Percentiles rank a stretch among this genome's conserved stretches.
These are phyloP conservation scores for Entomobrya proxima DNA, from an alignment of 2,888 invertebrate genomes.

Conservation along the genomic window DNA sequence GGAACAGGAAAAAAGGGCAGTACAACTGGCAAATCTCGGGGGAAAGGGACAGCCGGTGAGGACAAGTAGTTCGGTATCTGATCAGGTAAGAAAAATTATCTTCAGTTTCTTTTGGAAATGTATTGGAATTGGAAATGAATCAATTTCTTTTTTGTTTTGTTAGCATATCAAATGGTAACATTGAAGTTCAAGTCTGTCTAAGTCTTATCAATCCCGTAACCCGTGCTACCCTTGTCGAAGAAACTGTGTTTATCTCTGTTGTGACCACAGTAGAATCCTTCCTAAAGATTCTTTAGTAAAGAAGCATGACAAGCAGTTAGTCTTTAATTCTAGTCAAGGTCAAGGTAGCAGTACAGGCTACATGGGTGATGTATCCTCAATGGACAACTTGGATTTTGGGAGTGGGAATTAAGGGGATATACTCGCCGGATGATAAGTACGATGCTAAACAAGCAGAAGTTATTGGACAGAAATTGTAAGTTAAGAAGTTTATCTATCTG, in stretches of 20 bases:
- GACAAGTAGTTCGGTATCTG: conserved; percentile 30
- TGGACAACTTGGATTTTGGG: conserved; percentile 67
- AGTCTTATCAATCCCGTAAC: conserved; percentile 47
- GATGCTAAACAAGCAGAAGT: conserved; percentile 67
- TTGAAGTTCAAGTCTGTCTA: conserved; percentile 46
- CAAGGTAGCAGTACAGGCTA: conserved; percentile 63
- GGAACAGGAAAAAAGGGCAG: background rate
- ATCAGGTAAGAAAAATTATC: conserved; percentile 21
- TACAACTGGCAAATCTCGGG: background rate
- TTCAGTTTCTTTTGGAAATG: no score
- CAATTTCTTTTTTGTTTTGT: no score
- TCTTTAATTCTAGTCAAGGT: conserved; percentile 47
- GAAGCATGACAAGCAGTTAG: conserved; percentile 49
- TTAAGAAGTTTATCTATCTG: background rate
- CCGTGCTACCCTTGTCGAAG: conserved; percentile 38
- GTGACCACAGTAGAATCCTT: conserved; percentile 45
- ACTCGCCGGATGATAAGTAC: conserved; percentile 71
- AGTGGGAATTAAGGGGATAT: conserved; percentile 67
- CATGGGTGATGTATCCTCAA: conserved; percentile 67
- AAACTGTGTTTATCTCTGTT: conserved; percentile 37
- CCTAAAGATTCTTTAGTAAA: no score
- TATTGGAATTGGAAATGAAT: no score
- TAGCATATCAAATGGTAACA: background rate
- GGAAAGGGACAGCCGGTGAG: conserved; percentile 1
- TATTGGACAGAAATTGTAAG: conserved; percentile 74